A percentile compares a stretch with the other conserved stretches of the same genome.
Evolutionary conservation across 2,113 vertebrate genomes (phyloP).

Genomic region (Gallinago paraguaiae): DNA sequence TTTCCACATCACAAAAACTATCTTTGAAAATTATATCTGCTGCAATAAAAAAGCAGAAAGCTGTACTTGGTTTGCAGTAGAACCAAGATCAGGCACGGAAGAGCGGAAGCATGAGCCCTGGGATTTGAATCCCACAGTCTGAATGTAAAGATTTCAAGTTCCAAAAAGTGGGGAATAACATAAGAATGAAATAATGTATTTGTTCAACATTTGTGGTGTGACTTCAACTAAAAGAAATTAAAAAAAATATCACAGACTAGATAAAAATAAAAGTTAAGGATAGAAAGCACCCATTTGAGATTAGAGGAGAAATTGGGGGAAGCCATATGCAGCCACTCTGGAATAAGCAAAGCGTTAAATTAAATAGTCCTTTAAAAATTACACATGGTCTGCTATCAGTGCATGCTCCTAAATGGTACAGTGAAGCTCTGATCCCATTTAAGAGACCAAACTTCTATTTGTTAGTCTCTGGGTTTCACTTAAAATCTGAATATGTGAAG

Average conservation of each 20-base stretch:
- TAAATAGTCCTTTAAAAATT: background rate
- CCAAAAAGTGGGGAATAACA: background rate
- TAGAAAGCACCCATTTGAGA: background rate
- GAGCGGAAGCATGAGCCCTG: background rate
- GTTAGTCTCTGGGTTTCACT: background rate
- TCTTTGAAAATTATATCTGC: background rate
- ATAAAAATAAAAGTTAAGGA: background rate
- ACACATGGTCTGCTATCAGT: background rate
- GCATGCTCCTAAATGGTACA: background rate
- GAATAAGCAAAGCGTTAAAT: background rate
- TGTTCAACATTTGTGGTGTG: background rate
- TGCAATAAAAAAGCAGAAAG: background rate
- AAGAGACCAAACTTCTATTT: background rate
- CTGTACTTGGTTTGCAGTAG: background rate
- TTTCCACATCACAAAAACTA: background rate
- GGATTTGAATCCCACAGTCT: background rate
- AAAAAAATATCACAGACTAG: background rate
- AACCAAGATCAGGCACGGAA: background rate
- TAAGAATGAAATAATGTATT: background rate
- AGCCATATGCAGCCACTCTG: background rate
- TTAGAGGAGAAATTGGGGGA: background rate
- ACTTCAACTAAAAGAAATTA: background rate
- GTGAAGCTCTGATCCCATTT: background rate
- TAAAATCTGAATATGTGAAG: background rate
- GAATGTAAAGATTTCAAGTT: background rate